A percentile compares a stretch with the other conserved stretches of the same genome.
These are phyloP conservation scores for Gastrophryne carolinensis DNA, from an alignment of 2,797 vertebrate genomes.

Conservation along the genomic window DNA sequence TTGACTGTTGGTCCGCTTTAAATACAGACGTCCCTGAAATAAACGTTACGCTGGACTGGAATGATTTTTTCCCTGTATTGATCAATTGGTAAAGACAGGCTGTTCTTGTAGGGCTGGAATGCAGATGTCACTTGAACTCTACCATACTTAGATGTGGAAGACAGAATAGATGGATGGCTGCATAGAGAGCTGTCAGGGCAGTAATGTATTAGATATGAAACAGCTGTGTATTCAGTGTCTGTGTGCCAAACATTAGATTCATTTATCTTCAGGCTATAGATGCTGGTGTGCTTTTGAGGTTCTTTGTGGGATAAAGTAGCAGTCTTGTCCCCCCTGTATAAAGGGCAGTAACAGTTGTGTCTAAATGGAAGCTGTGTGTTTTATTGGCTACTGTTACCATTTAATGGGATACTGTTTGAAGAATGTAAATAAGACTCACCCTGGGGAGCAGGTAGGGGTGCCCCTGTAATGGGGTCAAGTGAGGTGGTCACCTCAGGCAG, in stretches of 20 bases:
- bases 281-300: background rate
- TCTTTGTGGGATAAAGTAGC: background rate
- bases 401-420: no score
- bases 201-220: constrained; percentile 3
- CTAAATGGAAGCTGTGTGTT: no score
- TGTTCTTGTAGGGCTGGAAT: background rate
- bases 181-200: constrained; percentile 9
- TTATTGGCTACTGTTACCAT: no score
- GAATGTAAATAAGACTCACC: no score
- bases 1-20: no score
- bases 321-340: background rate
- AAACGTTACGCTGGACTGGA: no score
- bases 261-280: background rate
- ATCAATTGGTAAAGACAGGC: constrained; percentile 3
- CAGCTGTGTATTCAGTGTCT: background rate
- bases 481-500: no score
- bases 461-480: no score
- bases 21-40: no score
- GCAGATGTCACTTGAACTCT: background rate
- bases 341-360: background rate
- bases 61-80: background rate
- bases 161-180: constrained; percentile 1
- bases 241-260: constrained; percentile 1
- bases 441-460: no score
- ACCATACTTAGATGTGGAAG: background rate